These are phyloP conservation scores for Oryzias curvinotus DNA, from an alignment of 2,113 vertebrate species.

Conservation along the genomic window DNA sequence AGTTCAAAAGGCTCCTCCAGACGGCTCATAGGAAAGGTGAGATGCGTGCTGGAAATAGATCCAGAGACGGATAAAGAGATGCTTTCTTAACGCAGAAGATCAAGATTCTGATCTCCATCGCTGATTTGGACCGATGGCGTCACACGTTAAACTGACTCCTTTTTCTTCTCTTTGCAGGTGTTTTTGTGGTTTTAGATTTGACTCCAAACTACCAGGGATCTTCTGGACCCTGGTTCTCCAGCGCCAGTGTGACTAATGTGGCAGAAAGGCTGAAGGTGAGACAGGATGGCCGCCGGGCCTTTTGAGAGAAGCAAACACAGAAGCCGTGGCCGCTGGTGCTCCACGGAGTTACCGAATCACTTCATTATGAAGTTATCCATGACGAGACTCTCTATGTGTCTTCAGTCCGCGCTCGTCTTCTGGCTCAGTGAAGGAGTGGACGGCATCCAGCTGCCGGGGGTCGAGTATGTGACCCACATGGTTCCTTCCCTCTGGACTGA, in stretches of 20 bases:
- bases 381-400: neutral
- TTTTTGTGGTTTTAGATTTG: conserved; percentile 83
- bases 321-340: no score
- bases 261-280: conserved; percentile 73
- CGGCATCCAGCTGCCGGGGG: conserved; percentile 75
- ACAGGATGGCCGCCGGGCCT: neutral
- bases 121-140: no score
- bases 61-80: no score
- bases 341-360: neutral
- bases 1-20: conserved; percentile 73
- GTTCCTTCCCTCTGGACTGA: conserved; percentile 63
- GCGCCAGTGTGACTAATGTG: conserved; percentile 39
- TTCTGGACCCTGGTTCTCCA: conserved; percentile 76
- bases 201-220: conserved; percentile 84
- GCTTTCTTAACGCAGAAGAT: no score
- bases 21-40: conserved; percentile 82
- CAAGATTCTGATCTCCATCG: no score
- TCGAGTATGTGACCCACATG: conserved; percentile 58
- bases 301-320: no score
- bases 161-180: conserved; percentile 61
- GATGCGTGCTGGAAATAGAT: neutral
- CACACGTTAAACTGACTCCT: neutral
- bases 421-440: conserved; percentile 81
- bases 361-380: neutral
- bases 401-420: conserved; percentile 75